Conservation (phyloP, 2,797 vertebrate genomes). For the Hafferia zeledoni region DNA sequence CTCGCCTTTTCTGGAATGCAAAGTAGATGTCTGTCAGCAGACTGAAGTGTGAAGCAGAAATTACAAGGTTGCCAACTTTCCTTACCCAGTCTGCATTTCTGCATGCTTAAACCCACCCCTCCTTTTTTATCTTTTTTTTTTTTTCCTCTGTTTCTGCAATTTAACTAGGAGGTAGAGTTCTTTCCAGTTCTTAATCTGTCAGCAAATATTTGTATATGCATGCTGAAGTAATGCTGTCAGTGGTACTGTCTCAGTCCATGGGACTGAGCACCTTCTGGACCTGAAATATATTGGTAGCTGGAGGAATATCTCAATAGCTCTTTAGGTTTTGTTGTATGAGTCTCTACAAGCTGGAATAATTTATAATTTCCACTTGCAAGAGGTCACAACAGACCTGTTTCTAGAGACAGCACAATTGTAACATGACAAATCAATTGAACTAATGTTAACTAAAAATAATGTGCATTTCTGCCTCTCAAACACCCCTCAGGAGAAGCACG, state of each 20-base stretch:
- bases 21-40: neutral
- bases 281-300: neutral
- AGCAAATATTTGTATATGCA: neutral
- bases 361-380: neutral
- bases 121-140: no score
- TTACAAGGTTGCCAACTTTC: neutral
- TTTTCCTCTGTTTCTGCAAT: rapidly evolving
- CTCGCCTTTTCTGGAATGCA: neutral
- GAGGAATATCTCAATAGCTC: neutral
- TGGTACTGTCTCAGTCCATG: neutral
- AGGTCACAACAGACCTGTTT: neutral
- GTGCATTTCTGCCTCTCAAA: neutral
- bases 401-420: neutral
- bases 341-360: neutral
- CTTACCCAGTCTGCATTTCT: neutral
- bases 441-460: neutral
- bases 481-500: neutral
- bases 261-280: neutral
- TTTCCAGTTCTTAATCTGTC: neutral
- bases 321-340: neutral
- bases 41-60: neutral
- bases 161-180: neutral
- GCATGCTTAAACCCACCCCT: neutral
- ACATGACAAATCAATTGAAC: neutral
- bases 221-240: neutral